Conservation (phyloP, 2,113 vertebrate genomes). For the Muntiacus muntjak region DNA sequence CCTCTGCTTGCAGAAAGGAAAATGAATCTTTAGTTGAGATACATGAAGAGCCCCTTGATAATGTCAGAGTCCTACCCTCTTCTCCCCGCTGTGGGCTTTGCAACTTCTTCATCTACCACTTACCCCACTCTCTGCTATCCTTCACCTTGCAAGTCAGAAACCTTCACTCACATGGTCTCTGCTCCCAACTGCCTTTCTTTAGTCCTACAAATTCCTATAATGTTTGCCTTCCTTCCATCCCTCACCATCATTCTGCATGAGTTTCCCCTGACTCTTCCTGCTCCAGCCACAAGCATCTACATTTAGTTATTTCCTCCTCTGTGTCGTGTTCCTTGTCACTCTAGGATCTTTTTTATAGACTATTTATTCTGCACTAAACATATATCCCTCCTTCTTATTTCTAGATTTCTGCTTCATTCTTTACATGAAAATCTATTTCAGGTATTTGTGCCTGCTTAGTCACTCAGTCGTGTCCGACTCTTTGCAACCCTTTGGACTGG, state of each 20-base stretch:
- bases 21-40: not conserved
- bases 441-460: not conserved
- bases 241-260: too few relatives aligned
- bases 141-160: not conserved
- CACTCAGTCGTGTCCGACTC: not conserved
- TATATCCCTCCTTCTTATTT: not conserved
- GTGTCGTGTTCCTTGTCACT: not conserved
- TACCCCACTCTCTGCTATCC: fast-evolving
- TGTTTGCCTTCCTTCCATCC: too few relatives aligned
- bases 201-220: not conserved
- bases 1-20: not conserved
- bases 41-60: not conserved
- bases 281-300: too few relatives aligned
- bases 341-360: not conserved
- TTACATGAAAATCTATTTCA: not conserved
- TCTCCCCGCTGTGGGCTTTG: fast-evolving
- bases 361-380: not conserved
- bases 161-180: not conserved
- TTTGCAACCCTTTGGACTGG: not conserved
- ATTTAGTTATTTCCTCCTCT: not conserved
- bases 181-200: not conserved
- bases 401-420: not conserved
- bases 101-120: too few relatives aligned
- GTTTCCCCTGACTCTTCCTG: not conserved
- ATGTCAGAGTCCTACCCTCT: not conserved